Evolutionary conservation across 2,113 vertebrate species (phyloP).

Genomic region (Indri indri): DNA sequence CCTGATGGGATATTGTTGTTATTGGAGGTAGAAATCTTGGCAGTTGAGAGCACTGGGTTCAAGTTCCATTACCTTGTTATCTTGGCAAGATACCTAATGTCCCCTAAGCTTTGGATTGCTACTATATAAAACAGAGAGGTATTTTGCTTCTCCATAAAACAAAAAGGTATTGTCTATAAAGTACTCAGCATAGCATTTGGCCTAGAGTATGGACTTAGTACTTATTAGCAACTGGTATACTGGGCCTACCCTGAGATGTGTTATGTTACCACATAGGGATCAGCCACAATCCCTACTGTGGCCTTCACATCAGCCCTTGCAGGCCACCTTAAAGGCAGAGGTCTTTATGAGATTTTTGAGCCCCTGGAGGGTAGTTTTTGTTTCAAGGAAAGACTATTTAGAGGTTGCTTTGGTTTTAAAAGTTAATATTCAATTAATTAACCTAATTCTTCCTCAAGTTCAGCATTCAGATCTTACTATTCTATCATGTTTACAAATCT

Average conservation of each 20-base stretch:
- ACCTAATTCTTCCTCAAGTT: not conserved
- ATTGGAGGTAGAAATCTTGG: not conserved
- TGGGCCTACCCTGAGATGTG: not conserved
- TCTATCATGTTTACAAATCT: not conserved
- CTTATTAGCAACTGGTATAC: not conserved
- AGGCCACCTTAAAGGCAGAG: no score
- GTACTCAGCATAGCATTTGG: not conserved
- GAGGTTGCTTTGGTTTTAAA: conserved; percentile 32
- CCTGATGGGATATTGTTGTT: not conserved
- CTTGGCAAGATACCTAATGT: not conserved
- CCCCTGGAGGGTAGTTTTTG: not conserved
- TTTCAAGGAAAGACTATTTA: conserved; percentile 33
- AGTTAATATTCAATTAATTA: not conserved
- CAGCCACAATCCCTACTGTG: fast-evolving
- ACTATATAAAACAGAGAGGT: not conserved
- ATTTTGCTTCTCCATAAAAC: not conserved
- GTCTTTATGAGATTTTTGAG: not conserved
- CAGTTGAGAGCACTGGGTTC: not conserved
- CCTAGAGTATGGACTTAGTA: not conserved
- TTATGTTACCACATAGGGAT: no score
- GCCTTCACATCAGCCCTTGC: not conserved
- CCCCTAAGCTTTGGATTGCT: not conserved
- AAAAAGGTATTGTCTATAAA: not conserved
- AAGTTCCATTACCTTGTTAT: not conserved
- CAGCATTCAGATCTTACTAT: not conserved